Base-by-base conservation (phyloP, 2,113 vertebrate species). In the Salvelinus sp. region DNA sequence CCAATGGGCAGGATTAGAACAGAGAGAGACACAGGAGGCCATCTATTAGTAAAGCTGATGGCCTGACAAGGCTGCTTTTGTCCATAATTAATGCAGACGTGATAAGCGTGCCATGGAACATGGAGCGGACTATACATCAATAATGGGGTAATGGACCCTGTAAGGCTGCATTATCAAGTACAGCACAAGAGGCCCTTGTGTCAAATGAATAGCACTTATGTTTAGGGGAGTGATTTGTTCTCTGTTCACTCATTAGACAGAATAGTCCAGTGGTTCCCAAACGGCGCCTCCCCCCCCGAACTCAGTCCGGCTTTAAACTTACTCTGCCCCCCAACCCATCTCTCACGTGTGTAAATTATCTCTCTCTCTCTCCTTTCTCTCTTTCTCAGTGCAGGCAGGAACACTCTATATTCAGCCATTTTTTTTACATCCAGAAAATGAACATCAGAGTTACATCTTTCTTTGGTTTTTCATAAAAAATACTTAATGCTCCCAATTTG, bases 41-140 rank as follows among this genome's bases (percentile, higher is more conserved):
- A 79, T 85, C 82, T 84, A 82, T 88, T 88, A 89, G 87, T 83
- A 90, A 88, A 88, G 76, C 80, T 71, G 13, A 44, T 65, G 65
- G 68, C 81, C 73, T 5, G n/a, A 91, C 88, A 82, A 82, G 66
- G 80, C 86, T 72, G 38, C 75, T 86, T 85, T 87, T 91, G 58
- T 62, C 88, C 82, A 83, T 89, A 88, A 90, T 89, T 87, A 89
- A 92, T 91, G 89, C 83, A 89, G 86, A 86, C 57, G 65, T 81
- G 85, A 90, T 87, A 89, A 90, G 81, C 80, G 25, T 89, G 91
- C 88, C 86, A 85, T 73, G 82, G 86, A 88, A 73, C 76, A 77
- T 75, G 68, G 83, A 85, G 82, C 67, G 60, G 85, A 79, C 82
- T 6, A 50, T 83, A 79, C 87, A 89, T 88, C 88, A 88, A 90